Conservation (phyloP, 2,888 invertebrate species). For the Adelognathus sp. region DNA sequence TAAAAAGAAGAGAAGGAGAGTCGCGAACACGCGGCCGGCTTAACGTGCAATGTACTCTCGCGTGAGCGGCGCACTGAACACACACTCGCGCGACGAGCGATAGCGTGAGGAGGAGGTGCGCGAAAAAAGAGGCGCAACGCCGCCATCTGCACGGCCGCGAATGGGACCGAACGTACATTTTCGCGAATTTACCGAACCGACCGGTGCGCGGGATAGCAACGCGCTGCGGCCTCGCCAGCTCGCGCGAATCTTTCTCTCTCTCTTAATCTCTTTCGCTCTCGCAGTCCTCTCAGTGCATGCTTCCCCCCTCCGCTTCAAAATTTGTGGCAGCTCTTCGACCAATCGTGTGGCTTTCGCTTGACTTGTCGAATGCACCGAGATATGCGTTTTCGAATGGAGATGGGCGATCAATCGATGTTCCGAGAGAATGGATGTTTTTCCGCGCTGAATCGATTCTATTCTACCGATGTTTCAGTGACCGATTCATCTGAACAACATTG, state of each 20-base stretch:
- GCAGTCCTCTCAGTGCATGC: not conserved
- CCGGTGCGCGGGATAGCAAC: conserved; percentile 1
- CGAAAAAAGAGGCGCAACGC: conserved; percentile 57
- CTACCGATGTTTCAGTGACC: no score
- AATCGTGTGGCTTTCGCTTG: not conserved
- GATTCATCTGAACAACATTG: no score
- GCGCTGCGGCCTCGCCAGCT: conserved; percentile 18
- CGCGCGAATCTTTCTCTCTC: not conserved
- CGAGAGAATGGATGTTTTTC: no score
- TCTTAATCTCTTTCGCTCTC: conserved; percentile 12
- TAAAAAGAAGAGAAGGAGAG: not conserved
- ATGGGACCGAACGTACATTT: conserved; percentile 44
- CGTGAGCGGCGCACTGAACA: not conserved
- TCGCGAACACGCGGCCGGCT: conserved; percentile 10
- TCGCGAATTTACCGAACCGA: conserved; percentile 63
- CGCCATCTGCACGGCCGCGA: conserved; percentile 68
- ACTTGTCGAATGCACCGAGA: not conserved
- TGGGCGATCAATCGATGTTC: no score
- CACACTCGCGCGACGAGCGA: not conserved
- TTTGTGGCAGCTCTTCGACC: conserved; percentile 9
- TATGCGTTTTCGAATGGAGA: not conserved
- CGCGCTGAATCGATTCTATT: no score
- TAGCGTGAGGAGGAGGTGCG: conserved; percentile 55
- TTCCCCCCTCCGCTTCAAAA: not conserved
- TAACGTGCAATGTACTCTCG: conserved; percentile 11